phyloP scores from a whole-genome alignment of 2,888 invertebrate species.

The Trissoscelio sp. region DNA sequence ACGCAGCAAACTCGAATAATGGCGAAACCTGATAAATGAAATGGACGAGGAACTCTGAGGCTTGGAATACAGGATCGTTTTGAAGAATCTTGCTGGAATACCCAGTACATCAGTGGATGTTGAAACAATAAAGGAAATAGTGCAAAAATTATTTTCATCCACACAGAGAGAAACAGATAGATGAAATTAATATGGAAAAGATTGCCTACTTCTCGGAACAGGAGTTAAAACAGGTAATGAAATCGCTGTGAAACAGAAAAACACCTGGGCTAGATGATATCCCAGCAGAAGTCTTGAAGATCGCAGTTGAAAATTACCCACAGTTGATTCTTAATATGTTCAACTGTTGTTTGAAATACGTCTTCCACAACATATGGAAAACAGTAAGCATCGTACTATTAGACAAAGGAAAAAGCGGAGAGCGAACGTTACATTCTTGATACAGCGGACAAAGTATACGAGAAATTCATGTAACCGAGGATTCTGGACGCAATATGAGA shows the following conservation, averaged over 20 bases:
- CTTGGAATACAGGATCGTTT: not conserved
- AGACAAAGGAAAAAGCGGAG: not conserved
- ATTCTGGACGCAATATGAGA: not conserved
- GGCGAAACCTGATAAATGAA: too few relatives aligned
- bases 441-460: not conserved
- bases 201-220: not conserved
- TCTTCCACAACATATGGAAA: constrained; percentile 23
- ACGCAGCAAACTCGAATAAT: not conserved
- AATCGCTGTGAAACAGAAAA: not conserved
- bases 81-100: not conserved
- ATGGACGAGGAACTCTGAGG: not conserved
- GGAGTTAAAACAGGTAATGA: too few relatives aligned
- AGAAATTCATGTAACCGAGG: not conserved
- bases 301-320: not conserved
- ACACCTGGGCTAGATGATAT: not conserved
- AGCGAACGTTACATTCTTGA: constrained; percentile 55
- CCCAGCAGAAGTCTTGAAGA: not conserved
- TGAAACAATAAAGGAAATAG: not conserved
- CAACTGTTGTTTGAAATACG: constrained; percentile 16
- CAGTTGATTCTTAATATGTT: constrained; percentile 24
- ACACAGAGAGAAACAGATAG: not conserved
- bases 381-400: constrained; percentile 1
- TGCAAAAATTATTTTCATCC: not conserved
- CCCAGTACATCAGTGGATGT: not conserved
- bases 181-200: too few relatives aligned